Base-by-base conservation (phyloP, 2,888 invertebrate species). In the Chaetogeoica ovagalla region DNA sequence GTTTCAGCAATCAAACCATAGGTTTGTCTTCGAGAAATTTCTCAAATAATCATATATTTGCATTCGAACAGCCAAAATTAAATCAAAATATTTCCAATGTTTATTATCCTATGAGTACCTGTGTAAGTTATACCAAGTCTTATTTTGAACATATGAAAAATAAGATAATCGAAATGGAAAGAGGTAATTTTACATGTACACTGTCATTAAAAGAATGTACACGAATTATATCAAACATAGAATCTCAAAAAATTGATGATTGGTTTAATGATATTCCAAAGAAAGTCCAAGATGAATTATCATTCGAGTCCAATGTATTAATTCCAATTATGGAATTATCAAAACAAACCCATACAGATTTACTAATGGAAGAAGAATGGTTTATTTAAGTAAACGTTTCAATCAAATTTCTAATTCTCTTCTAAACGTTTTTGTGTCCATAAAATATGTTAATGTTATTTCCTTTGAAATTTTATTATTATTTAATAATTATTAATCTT, bases 261-360 rank as follows among this genome's bases (percentile, higher is more conserved):
- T 79, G 79, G 79, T 71, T 79, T 43, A 65, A 71, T 63, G 63
- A 79, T 55, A 23, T 65, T 23, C 79, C 70, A 15, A 62, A 63
- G 39, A 62, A 70, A 79, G 63, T 79, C 21, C 43, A 71, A 57
- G 79, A 79, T 63, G 55, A 69, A 4, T 63, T 63, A 39, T 79
- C 70, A 43, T 71, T 71, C n/a, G 39, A 79, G 63, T 43, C 77
- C 5, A 21, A n/a, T 7, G 5, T 15, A 37, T 23, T 69, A 52
- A 30, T 62, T 21, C 69, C 77, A 15, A 17, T 69, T 2, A 69
- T 39, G 1, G 17, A 69, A 5, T 43, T 37, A 3, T 75, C 66
- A 37, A 65, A 75, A n/a, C 21, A 19, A 57, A 23, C 23, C 30
- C 17, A 66, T 21, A 21, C 39, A 43, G 43, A 66, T 21, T 66